Evolutionary conservation across 2,888 invertebrate species (phyloP).

Genomic region (Ophion slaviceki): DNA sequence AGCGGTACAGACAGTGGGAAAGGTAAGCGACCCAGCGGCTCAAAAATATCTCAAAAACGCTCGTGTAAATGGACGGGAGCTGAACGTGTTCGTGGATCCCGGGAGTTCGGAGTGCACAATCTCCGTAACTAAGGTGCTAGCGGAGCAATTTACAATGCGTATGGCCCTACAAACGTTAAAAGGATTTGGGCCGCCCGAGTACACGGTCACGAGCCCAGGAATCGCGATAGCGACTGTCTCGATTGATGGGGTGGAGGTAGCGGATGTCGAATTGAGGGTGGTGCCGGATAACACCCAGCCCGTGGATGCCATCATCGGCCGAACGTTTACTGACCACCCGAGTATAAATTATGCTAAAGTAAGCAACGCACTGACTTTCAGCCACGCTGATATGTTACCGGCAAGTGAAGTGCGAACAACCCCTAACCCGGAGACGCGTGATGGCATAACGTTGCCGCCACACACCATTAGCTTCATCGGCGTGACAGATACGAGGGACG

Average conservation of each 20-base stretch:
- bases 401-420: not conserved
- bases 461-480: too few relatives aligned
- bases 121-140: slow-evolving; percentile 16
- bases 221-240: not conserved
- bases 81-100: slow-evolving; percentile 47
- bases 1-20: not conserved
- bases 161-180: not conserved
- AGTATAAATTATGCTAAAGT: slow-evolving; percentile 33
- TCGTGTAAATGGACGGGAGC: slow-evolving; percentile 9
- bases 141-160: not conserved
- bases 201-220: not conserved
- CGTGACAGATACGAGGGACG: too few relatives aligned
- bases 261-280: slow-evolving; percentile 10
- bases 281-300: not conserved
- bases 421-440: too few relatives aligned
- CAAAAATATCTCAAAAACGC: slow-evolving; percentile 51
- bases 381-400: not conserved
- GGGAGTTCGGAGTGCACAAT: slow-evolving; percentile 58
- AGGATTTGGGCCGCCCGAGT: slow-evolving; percentile 27
- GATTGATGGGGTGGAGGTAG: slow-evolving; percentile 19
- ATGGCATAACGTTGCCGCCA: too few relatives aligned
- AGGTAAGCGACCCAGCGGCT: not conserved
- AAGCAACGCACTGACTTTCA: not conserved
- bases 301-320: slow-evolving; percentile 35
- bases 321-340: slow-evolving; percentile 48